phyloP scores from a whole-genome alignment of 2,888 invertebrate genomes.

The Stenurella melanura region DNA sequence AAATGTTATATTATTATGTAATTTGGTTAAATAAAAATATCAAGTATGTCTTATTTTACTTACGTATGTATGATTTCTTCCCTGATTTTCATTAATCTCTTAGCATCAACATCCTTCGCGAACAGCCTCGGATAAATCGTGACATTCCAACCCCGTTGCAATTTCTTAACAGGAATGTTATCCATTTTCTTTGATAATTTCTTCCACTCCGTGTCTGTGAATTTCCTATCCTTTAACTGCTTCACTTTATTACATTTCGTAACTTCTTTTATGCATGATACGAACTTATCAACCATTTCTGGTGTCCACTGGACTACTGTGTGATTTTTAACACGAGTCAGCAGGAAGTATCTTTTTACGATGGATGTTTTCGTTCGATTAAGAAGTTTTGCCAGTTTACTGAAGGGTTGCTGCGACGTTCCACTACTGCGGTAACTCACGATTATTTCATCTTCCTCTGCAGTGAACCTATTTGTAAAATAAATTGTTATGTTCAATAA shows the following conservation, averaged over 20 bases:
- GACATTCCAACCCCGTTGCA: conserved; percentile 54
- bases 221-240: conserved; percentile 49
- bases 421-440: conserved; percentile 46
- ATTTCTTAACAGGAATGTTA: conserved; percentile 48
- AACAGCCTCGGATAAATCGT: conserved; percentile 59
- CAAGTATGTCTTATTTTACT: conserved; percentile 37
- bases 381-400: conserved; percentile 54
- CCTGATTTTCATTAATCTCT: conserved; percentile 12
- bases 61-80: conserved; percentile 51
- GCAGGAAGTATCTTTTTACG: conserved; percentile 38
- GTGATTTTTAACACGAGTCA: conserved; percentile 18
- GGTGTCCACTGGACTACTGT: conserved; percentile 48
- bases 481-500: neutral
- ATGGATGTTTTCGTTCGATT: conserved; percentile 48
- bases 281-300: conserved; percentile 47
- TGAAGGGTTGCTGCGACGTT: conserved; percentile 34
- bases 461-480: conserved; percentile 51
- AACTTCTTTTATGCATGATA: conserved; percentile 53
- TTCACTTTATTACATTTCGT: conserved; percentile 48
- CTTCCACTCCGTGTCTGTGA: conserved; percentile 54
- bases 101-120: conserved; percentile 37
- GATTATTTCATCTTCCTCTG: conserved; percentile 57
- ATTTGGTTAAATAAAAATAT: too few species aligned
- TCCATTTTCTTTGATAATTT: conserved; percentile 55
- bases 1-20: too few species aligned